Percentiles rank a stretch among this genome's conserved stretches.
Conservation (phyloP, 2,113 vertebrate genomes). For the Lepus americanus region DNA sequence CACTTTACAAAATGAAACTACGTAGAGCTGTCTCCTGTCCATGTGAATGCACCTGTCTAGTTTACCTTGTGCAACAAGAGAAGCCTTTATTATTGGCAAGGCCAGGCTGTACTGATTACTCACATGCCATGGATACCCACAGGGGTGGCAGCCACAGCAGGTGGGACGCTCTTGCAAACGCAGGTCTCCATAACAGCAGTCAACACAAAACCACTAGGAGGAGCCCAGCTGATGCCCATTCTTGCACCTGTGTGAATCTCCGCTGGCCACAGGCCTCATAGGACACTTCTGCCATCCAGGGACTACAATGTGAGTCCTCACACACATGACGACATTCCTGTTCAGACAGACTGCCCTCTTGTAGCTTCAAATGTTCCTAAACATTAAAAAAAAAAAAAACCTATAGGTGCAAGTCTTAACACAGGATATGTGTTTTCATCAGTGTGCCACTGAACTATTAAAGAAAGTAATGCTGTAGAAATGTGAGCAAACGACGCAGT, state of each 20-base stretch:
- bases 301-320: not conserved
- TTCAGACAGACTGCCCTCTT: not conserved
- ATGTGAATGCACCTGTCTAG: not conserved
- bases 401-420: not conserved
- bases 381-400: not conserved
- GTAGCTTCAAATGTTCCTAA: not conserved
- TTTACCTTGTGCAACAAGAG: not conserved
- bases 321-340: not conserved
- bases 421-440: not conserved
- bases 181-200: not conserved
- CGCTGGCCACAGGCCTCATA: not conserved
- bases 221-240: not conserved
- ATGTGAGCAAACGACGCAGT: not conserved
- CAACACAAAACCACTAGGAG: not conserved
- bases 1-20: not conserved
- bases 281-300: not conserved
- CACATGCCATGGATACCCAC: not conserved
- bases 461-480: not conserved
- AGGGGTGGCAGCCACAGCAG: not conserved
- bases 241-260: not conserved
- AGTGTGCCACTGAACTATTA: not conserved
- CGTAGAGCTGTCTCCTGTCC: not conserved
- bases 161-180: not conserved
- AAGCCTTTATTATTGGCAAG: not conserved
- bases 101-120: not conserved